A percentile compares a stretch with the other conserved stretches of the same genome.
phyloP scores from a whole-genome alignment of 2,113 vertebrate species.

The Spheniscus mendiculus region DNA sequence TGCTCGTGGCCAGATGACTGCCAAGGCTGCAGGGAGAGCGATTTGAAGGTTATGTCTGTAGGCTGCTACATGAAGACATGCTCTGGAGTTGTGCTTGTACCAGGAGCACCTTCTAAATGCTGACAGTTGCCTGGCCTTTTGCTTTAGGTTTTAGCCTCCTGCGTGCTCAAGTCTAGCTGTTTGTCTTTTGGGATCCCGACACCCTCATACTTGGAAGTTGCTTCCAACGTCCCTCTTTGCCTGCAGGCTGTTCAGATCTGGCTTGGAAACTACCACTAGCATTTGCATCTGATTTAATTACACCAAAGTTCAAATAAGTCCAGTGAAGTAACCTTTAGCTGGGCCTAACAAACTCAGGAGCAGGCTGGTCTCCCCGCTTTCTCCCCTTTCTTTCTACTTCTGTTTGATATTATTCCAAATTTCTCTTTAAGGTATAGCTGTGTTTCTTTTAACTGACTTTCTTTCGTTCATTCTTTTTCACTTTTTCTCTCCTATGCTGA shows the following conservation, averaged over 20 bases:
- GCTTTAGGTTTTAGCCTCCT: neutral
- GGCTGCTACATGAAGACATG: neutral
- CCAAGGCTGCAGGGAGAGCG: neutral
- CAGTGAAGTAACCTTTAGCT: neutral
- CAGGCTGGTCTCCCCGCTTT: neutral
- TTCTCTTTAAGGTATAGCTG: neutral
- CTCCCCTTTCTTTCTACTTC: neutral
- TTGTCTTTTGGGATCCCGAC: neutral
- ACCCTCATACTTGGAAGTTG: neutral
- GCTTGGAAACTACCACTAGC: neutral
- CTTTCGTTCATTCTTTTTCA: neutral
- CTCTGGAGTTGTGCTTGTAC: neutral
- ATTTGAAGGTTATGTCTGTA: neutral
- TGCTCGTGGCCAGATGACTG: neutral
- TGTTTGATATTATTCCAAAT: neutral
- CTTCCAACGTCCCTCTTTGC: neutral
- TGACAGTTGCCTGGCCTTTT: neutral
- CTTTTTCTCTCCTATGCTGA: neutral
- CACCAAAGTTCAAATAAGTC: neutral
- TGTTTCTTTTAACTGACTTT: neutral
- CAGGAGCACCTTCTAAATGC: neutral
- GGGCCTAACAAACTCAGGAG: neutral
- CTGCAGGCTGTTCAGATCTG: neutral
- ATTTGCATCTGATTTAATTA: constrained; percentile 16
- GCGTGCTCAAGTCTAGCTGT: neutral